Percentiles rank a stretch among this genome's conserved stretches.
These are phyloP conservation scores for Neolamprologus devosi DNA, from an alignment of 2,113 vertebrate species.

Conservation along the genomic window DNA sequence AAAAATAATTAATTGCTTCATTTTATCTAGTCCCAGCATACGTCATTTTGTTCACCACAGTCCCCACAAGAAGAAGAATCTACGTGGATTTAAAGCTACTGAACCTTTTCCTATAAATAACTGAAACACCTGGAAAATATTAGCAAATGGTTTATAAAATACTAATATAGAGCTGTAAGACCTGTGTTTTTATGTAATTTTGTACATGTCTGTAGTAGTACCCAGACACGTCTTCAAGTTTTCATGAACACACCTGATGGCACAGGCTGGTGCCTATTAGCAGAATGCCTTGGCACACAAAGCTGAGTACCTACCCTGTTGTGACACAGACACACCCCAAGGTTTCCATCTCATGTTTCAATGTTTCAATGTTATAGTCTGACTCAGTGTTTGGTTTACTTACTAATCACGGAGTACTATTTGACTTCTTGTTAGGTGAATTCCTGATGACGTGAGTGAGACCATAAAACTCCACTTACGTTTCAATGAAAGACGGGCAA, in stretches of 20 bases:
- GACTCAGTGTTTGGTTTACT: not conserved
- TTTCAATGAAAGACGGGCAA: not conserved
- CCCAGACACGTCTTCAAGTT: not conserved
- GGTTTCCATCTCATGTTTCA: not conserved
- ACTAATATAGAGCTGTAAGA: not conserved
- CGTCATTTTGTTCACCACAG: accelerated
- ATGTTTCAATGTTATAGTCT: not conserved
- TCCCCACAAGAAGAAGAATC: not conserved
- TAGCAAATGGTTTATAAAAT: not conserved
- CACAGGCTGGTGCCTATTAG: not conserved
- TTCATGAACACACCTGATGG: not conserved
- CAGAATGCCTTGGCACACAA: not conserved
- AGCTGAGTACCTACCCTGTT: not conserved
- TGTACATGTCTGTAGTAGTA: not conserved
- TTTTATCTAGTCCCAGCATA: not conserved
- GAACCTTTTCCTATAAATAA: not conserved
- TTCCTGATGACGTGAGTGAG: not conserved
- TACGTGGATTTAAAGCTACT: not conserved
- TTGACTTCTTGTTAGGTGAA: not conserved
- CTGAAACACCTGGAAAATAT: not conserved
- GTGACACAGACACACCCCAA: not conserved
- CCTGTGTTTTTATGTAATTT: not conserved
- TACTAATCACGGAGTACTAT: not conserved
- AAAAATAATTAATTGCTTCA: not conserved
- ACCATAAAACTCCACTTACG: not conserved